Evolutionary conservation across 2,797 vertebrate genomes (phyloP), one percentile per base, ranked within the genome.

Genomic region (Tragopan temminckii): DNA sequence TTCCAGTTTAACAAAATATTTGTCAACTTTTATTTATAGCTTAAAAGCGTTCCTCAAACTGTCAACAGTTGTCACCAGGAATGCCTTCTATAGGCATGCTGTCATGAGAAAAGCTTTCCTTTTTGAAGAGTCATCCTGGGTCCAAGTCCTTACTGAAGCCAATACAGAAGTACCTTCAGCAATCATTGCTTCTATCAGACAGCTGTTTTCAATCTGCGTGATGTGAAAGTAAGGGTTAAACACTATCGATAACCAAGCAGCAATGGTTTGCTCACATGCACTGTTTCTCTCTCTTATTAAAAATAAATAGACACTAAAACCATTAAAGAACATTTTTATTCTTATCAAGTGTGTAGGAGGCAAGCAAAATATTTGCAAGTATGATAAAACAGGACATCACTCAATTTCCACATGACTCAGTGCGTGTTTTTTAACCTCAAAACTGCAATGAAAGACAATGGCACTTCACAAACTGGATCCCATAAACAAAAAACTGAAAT

Each of bases 1-100:
- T 89, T 95, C 74, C 11, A 20, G 67, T 82, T 92, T 88, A 92
- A 81, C 70, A 67, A 59, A 91, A 38, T 92, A 79, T 95, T 95
- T 89, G 40, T 88, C 91, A 88, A 78, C 61, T 95, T 92, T 93
- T 95, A 94, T 95, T 97, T 96, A 92, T 89, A 94, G 70, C 25
- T 91, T 93, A 33, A 95, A 96, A 95, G 20, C 17, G n/a, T 91
- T 62, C 52, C 24, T 80, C 52, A 71, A 50, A 77, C 57, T 77
- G 53, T 79, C 57, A 58, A 52, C 64, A 86, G 38, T 52, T 74
- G 53, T 76, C 57, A 55, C 52, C 64, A 86, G 45, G 95, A 95
- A 95, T 93, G 80, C 58, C 88, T 93, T 95, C 92, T 96, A 94
- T 86, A 95, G 94, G 48, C 94, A 93, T 93, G 48, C 33, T 75